Evolutionary conservation across 2,888 invertebrate species (phyloP).

Genomic region (Galeruca laticollis): DNA sequence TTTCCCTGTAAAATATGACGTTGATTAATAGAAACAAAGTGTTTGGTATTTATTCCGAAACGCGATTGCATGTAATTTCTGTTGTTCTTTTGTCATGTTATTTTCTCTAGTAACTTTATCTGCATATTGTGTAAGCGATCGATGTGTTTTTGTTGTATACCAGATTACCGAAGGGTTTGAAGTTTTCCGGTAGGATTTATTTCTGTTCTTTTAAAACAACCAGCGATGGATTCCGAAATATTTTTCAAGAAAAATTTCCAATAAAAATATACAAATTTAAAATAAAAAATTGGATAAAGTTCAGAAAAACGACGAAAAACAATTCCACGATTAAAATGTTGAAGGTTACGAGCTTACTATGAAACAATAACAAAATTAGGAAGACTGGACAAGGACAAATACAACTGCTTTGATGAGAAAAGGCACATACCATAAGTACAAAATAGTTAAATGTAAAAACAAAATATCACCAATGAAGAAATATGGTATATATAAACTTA

Average conservation of each 20-base stretch:
- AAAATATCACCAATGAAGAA: too few relatives aligned
- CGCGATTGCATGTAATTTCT: slow-evolving; percentile 40
- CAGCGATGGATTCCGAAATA: not conserved
- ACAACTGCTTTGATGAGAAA: too few relatives aligned
- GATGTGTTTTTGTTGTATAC: slow-evolving; percentile 40
- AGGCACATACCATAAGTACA: too few relatives aligned
- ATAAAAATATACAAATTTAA: not conserved
- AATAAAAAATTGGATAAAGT: not conserved
- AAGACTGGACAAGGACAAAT: too few relatives aligned
- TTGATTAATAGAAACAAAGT: slow-evolving; percentile 49
- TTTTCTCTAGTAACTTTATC: slow-evolving; percentile 31
- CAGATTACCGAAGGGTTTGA: slow-evolving; percentile 26
- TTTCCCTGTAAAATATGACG: slow-evolving; percentile 39
- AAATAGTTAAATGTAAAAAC: too few relatives aligned
- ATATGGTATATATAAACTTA: too few relatives aligned
- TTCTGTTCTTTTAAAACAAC: not conserved
- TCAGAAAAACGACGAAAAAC: not conserved
- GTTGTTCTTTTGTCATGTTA: slow-evolving; percentile 29
- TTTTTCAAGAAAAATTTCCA: too few relatives aligned
- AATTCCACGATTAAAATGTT: too few relatives aligned
- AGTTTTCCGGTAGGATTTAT: slow-evolving; percentile 23
- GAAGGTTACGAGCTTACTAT: too few relatives aligned
- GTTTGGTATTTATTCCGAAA: slow-evolving; percentile 46
- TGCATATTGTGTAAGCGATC: slow-evolving; percentile 43
- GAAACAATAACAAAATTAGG: too few relatives aligned